Conservation (phyloP, 2,888 invertebrate genomes). For the Melanchra persicariae region DNA sequence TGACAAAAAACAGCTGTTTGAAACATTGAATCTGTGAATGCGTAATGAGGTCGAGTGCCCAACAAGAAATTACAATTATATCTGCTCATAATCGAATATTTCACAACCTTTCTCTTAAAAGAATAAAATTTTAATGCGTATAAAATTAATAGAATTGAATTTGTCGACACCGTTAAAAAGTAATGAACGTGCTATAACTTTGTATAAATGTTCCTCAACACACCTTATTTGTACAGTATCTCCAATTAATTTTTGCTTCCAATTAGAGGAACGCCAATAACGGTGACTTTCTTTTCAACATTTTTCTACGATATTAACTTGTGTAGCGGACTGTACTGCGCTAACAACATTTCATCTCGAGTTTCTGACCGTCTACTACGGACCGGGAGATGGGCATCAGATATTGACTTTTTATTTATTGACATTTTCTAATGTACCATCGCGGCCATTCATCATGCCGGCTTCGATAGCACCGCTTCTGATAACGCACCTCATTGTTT, state of each 20-base stretch:
- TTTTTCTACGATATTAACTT: conserved; percentile 47
- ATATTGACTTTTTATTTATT: conserved; percentile 90
- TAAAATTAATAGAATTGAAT: conserved; percentile 42
- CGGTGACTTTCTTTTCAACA: conserved; percentile 44
- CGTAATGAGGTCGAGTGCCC: conserved; percentile 60
- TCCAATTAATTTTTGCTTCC: conserved; percentile 58
- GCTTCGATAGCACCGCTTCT: conserved; percentile 79
- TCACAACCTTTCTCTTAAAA: conserved; percentile 51
- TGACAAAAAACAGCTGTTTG: conserved; percentile 62
- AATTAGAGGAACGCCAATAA: conserved; percentile 53
- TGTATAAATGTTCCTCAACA: conserved; percentile 32
- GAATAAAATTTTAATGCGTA: conserved; percentile 34
- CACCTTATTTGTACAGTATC: conserved; percentile 46
- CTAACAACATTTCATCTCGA: conserved; percentile 73
- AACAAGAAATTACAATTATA: conserved; percentile 59
- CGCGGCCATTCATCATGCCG: conserved; percentile 85
- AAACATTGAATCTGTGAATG: conserved; percentile 26
- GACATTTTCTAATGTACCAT: conserved; percentile 89
- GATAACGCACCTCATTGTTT: conserved; percentile 89
- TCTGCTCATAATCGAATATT: conserved; percentile 58
- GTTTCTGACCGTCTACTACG: conserved; percentile 67
- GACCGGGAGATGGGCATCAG: conserved; percentile 77
- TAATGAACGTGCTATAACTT: conserved; percentile 23
- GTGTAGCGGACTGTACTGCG: conserved; percentile 49
- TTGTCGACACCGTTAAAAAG: conserved; percentile 35